These are phyloP conservation scores for Microctonus hyperodae DNA, from an alignment of 2,888 invertebrate species.

Conservation along the genomic window DNA sequence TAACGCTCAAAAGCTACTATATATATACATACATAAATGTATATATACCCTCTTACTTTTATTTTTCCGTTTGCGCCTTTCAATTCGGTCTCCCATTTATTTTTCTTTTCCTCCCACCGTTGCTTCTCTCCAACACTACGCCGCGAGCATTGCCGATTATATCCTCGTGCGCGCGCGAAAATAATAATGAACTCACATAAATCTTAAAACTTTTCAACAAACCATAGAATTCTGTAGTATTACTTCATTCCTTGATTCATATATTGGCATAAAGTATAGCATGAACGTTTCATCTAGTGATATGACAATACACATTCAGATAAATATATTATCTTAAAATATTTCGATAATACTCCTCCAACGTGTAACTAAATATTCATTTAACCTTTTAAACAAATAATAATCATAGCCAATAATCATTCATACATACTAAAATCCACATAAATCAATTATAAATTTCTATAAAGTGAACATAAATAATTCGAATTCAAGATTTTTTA, in stretches of 20 bases:
- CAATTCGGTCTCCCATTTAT: not conserved
- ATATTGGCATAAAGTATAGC: slow-evolving; percentile 40
- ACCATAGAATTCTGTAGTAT: slow-evolving; percentile 54
- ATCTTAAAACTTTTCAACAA: slow-evolving; percentile 58
- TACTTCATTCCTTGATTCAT: slow-evolving; percentile 52
- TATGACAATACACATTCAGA: slow-evolving; percentile 29
- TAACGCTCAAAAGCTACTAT: too few species aligned
- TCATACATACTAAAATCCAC: too few species aligned
- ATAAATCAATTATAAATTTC: too few species aligned
- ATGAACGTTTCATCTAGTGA: slow-evolving; percentile 32
- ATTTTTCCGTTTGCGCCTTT: not conserved
- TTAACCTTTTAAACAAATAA: too few species aligned
- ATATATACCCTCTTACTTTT: not conserved
- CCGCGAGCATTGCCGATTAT: slow-evolving; percentile 48
- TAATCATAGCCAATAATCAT: too few species aligned
- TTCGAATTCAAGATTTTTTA: too few species aligned
- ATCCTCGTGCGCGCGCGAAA: slow-evolving; percentile 52
- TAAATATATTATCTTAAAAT: slow-evolving; percentile 43
- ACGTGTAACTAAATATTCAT: slow-evolving; percentile 23
- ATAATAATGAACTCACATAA: slow-evolving; percentile 62
- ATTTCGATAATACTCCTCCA: slow-evolving; percentile 37
- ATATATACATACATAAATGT: not conserved
- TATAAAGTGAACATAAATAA: too few species aligned
- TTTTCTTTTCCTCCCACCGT: not conserved
- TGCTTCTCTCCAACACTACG: slow-evolving; percentile 27